Base-by-base conservation (phyloP, 2,888 invertebrate species). In the Nipponacmea schrenckii region DNA sequence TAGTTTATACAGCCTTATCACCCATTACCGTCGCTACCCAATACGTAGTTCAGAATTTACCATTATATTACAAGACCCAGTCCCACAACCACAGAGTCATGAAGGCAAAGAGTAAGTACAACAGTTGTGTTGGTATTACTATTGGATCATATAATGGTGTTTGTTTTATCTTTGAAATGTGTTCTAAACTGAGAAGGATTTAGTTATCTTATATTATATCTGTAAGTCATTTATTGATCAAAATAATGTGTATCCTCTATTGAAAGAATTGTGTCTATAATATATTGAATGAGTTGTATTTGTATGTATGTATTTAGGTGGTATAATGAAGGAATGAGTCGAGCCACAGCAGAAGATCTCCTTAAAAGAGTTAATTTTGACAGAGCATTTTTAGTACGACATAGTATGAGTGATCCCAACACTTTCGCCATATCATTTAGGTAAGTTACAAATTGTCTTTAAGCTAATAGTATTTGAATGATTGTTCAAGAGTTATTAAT, bases 51-150 rank as follows among this genome's bases (percentile, higher is more conserved):
- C 94, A 85, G 95, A 96, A 89, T 97, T 97, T 89, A 92, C 94
- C 45, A 95, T 97, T 80, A 94, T 93, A 0, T 91, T 98, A 0
- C 93, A 93, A 82, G 95, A 96, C 86, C 96, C 97, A 0, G 97
- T 97, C 2, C 97, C 97, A 0, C 97, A 97, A 87, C 96, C 96
- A 26, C 95, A 95, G 86, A 95, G 95, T 86, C 97, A 98, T 83
- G 96, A 96, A 88, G 94, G 93, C 72, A 94, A 95, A 90, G 95
- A 94, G 89, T 89, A 79, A 83, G 88, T 83, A 50, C 15, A 4
- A 39, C 46, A 20, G 31, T 69, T 64, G n/a, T n/a, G n/a, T n/a
- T n/a, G n/a, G n/a, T n/a, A n/a, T n/a, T n/a, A n/a, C n/a, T n/a
- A n/a, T n/a, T n/a, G n/a, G n/a, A n/a, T n/a, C n/a, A n/a, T n/a